These are phyloP conservation scores for Neomicropteryx cornuta DNA, from an alignment of 1,140 invertebrate species.

Conservation along the genomic window DNA sequence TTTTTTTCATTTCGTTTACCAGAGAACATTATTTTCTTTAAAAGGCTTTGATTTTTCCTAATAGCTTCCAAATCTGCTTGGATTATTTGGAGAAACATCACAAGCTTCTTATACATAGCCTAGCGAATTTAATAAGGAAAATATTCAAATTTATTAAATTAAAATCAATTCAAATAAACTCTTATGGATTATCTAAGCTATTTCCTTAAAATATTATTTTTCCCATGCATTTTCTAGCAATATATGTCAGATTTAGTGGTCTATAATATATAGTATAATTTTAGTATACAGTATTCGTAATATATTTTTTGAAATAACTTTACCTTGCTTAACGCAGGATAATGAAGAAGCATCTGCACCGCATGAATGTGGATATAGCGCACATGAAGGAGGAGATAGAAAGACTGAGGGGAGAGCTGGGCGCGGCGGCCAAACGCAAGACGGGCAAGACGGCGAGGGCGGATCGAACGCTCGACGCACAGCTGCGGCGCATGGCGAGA, in stretches of 20 bases:
- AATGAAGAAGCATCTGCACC: slow-evolving; percentile 30
- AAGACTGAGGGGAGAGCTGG: slow-evolving; percentile 25
- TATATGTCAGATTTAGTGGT: neutral
- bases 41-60: no score
- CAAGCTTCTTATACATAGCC: no score
- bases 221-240: no score
- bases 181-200: neutral
- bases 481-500: slow-evolving; percentile 26
- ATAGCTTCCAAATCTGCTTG: no score
- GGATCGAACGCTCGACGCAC: slow-evolving; percentile 26
- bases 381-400: slow-evolving; percentile 23
- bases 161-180: neutral
- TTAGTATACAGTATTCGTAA: neutral
- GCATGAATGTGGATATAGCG: slow-evolving; percentile 31
- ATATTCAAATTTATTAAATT: no score
- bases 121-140: no score
- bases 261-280: neutral
- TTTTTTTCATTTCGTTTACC: no score
- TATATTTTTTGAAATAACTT: no score
- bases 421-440: slow-evolving; percentile 27
- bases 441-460: slow-evolving; percentile 24
- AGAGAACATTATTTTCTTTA: no score
- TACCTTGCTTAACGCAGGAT: slow-evolving; percentile 15
- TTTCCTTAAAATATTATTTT: neutral
- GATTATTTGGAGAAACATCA: no score